A percentile compares a stretch with the other conserved stretches of the same genome.
Evolutionary conservation across 2,797 vertebrate species (phyloP).

Genomic region (Onychomys torridus): DNA sequence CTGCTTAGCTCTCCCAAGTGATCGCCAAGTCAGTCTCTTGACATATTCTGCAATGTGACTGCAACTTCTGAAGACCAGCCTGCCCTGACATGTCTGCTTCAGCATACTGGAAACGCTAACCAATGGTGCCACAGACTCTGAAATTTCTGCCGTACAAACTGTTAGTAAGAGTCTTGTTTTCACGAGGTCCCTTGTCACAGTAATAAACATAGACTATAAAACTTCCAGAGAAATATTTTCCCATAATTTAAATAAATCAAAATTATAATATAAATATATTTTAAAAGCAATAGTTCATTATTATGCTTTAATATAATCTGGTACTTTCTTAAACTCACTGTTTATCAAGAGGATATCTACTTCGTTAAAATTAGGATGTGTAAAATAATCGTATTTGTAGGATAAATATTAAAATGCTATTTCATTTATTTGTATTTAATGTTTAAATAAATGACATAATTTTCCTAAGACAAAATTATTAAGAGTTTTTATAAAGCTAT

Average conservation of each 20-base stretch:
- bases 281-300: not conserved
- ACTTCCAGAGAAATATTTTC: not conserved
- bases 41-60: not conserved
- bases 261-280: not conserved
- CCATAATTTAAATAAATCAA: not conserved
- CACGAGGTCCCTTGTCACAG: rapidly evolving
- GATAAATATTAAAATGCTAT: not conserved
- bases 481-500: not conserved
- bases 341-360: not conserved
- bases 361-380: not conserved
- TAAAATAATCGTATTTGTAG: not conserved
- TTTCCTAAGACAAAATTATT: not conserved
- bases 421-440: not conserved
- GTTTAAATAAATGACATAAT: not conserved
- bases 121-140: not conserved
- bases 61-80: not conserved
- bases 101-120: too few relatives aligned
- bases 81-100: too few relatives aligned
- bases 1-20: rapidly evolving
- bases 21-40: not conserved
- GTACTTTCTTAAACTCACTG: not conserved
- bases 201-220: not conserved
- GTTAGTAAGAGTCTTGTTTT: not conserved
- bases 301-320: not conserved
- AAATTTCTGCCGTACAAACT: not conserved